Percentiles rank a stretch among this genome's conserved stretches.
Evolutionary conservation across 2,113 vertebrate genomes (phyloP).

Genomic region (Sinocyclocheilus grahami): DNA sequence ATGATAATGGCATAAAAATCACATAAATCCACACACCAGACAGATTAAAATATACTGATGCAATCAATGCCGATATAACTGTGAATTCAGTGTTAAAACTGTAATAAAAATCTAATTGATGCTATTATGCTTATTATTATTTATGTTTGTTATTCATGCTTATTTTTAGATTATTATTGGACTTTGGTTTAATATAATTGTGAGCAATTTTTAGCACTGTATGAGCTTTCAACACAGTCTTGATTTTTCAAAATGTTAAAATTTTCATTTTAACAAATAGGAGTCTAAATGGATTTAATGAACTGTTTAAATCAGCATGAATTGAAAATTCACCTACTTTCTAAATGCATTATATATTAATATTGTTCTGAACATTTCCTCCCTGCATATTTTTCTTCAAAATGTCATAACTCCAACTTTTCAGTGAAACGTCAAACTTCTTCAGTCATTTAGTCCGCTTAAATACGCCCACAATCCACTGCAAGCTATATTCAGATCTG

Average conservation of each 20-base stretch:
- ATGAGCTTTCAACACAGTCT: neutral
- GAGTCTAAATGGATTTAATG: neutral
- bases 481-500: neutral
- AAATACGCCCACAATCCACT: neutral
- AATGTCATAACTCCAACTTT: no score
- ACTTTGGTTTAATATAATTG: neutral
- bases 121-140: neutral
- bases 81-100: neutral
- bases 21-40: neutral
- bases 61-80: neutral
- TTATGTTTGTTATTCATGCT: neutral
- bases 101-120: neutral
- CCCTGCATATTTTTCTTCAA: neutral
- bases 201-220: neutral
- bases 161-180: neutral
- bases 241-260: no score
- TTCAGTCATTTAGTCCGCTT: neutral
- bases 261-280: neutral
- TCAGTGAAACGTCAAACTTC: no score
- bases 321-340: neutral
- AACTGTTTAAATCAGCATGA: neutral
- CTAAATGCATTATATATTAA: neutral
- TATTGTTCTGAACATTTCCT: neutral
- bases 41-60: neutral
- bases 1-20: neutral